phyloP scores from a whole-genome alignment of 1,140 invertebrate species.

The Stegodyphus mimosarum region DNA sequence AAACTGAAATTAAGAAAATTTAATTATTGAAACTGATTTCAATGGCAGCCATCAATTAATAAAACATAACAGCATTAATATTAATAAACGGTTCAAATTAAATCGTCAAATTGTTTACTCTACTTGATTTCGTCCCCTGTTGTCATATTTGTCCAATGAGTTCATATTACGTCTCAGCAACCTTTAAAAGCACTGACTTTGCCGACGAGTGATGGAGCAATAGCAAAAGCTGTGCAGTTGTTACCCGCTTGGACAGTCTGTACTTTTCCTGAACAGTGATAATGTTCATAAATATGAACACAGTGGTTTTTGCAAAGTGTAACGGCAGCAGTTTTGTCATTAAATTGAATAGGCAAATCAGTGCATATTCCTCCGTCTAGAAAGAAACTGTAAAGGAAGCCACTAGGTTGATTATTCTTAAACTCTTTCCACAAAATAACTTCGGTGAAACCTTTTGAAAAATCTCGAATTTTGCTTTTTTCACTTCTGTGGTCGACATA shows the following conservation, averaged over 20 bases:
- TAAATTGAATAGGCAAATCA: slow-evolving; percentile 41
- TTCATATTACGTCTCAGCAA: not conserved
- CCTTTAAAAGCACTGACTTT: slow-evolving; percentile 46
- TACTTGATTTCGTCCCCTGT: too few relatives aligned
- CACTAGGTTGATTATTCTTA: slow-evolving; percentile 5
- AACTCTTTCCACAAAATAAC: slow-evolving; percentile 40
- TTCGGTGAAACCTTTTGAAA: slow-evolving; percentile 48
- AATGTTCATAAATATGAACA: slow-evolving; percentile 46
- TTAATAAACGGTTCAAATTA: too few relatives aligned
- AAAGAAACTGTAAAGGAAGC: not conserved
- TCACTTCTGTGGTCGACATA: slow-evolving; percentile 14
- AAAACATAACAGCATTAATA: too few relatives aligned
- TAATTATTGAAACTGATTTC: too few relatives aligned
- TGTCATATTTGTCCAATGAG: too few relatives aligned
- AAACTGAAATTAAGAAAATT: too few relatives aligned
- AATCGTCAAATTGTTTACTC: too few relatives aligned
- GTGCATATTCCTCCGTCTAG: slow-evolving; percentile 55
- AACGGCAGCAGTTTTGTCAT: slow-evolving; percentile 44
- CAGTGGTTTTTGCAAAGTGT: slow-evolving; percentile 47
- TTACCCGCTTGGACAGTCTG: slow-evolving; percentile 35
- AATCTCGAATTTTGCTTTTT: slow-evolving; percentile 29
- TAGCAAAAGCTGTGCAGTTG: slow-evolving; percentile 13
- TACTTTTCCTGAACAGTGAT: slow-evolving; percentile 14
- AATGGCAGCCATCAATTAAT: too few relatives aligned
- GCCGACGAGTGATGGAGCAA: not conserved